Base-by-base conservation (phyloP, 64 coral and sea anemone species). In the Dendronephthya gigantea region DNA sequence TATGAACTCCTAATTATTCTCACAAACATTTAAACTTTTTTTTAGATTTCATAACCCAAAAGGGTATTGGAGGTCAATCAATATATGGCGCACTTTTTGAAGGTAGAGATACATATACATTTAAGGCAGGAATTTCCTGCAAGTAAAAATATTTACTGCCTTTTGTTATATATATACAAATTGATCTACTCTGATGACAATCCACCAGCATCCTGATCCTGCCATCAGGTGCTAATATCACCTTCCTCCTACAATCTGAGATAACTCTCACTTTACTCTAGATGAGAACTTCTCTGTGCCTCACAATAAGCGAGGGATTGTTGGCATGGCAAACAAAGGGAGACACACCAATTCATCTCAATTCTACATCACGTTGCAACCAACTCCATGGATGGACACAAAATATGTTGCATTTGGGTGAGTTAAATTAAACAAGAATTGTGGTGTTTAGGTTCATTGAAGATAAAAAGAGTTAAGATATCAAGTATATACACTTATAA, bases 351-450 rank as follows among this genome's bases (percentile, higher is more conserved):
- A 98, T 87, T 92, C 87, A 41, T 98, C 95, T 48, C 95, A 98
- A 83, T 98, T 98, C 82, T 98, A 91, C 70, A 93, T 98, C 34
- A 93, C 95, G 27, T 75, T 98, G 91, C 91, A 98, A 33, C 92
- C 95, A 23, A 85, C 95, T 1, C 95, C 95, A 17, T 98, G 95
- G 95, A 98, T 98, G 95, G 90, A 98, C 68, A 93, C 92, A 2
- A 98, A 98, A 98, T 98, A 98, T 88, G 95, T 98, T 49, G 95
- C 95, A 51, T 93, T 98, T 76, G 95, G 95, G 95, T 98, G 37
- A 85, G 84, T 90, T 82, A 30, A 30, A n/a, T n/a, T n/a, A n/a
- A n/a, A n/a, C n/a, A n/a, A n/a, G n/a, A n/a, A n/a, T n/a, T n/a
- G n/a, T n/a, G n/a, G n/a, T n/a, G n/a, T n/a, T n/a, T n/a, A n/a